Conservation (phyloP, 2,113 vertebrate species). For the Erpornis zantholeuca region DNA sequence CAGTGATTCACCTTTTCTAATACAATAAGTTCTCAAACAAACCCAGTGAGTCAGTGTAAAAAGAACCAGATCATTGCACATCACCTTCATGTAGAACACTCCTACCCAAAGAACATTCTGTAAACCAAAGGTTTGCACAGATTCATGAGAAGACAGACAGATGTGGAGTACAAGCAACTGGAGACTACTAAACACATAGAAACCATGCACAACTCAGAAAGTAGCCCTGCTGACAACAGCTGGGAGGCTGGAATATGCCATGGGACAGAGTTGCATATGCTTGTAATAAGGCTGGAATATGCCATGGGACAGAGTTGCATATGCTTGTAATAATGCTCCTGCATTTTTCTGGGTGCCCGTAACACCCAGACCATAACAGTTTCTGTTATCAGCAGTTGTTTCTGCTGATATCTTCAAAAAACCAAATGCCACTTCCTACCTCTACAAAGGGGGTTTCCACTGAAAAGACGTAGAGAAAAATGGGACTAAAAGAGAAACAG, state of each 20-base stretch:
- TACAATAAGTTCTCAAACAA: neutral
- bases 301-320: rapidly evolving
- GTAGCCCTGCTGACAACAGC: neutral
- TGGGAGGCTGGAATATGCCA: neutral
- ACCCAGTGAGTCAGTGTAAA: neutral
- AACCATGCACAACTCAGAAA: neutral
- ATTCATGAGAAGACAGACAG: neutral
- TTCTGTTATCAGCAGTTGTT: neutral
- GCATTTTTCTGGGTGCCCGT: neutral
- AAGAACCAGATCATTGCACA: neutral
- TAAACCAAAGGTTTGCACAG: neutral
- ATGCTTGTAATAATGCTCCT: neutral
- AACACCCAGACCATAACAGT: no score
- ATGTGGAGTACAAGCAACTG: neutral
- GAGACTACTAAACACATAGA: neutral
- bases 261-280: rapidly evolving
- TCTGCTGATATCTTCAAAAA: neutral
- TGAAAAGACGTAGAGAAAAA: neutral
- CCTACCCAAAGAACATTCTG: neutral
- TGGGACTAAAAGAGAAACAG: neutral
- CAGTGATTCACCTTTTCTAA: neutral
- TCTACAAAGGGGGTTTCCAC: neutral
- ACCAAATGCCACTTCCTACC: neutral
- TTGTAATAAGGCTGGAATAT: neutral
- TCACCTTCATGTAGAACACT: neutral